Percentiles rank a stretch among this genome's conserved stretches.
Evolutionary conservation across 2,113 vertebrate species (phyloP).

Genomic region (Loxodonta africana): DNA sequence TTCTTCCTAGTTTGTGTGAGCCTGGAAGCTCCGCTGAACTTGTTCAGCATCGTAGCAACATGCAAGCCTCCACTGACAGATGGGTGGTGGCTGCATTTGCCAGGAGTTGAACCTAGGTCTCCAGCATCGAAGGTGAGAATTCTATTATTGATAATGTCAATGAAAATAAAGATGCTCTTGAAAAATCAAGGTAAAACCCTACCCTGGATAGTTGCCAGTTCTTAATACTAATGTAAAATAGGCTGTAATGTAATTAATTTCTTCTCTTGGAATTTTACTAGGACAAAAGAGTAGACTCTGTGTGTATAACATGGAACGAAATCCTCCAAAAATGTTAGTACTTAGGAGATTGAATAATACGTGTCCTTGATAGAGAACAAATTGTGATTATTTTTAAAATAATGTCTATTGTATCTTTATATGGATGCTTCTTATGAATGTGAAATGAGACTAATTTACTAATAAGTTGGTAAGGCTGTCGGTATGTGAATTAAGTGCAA

Average conservation of each 20-base stretch:
- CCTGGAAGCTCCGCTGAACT: background rate
- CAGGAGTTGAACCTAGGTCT: background rate
- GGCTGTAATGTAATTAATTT: background rate
- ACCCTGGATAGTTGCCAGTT: background rate
- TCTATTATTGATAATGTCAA: background rate
- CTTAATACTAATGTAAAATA: slow-evolving; percentile 11
- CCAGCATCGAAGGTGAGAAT: background rate
- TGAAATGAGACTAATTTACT: slow-evolving; percentile 72
- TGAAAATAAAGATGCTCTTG: slow-evolving; percentile 14
- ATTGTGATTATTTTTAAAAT: slow-evolving; percentile 34
- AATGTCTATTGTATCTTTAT: slow-evolving; percentile 36
- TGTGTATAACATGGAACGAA: slow-evolving; percentile 27
- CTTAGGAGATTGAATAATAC: slow-evolving; percentile 43
- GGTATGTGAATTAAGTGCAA: slow-evolving; percentile 68
- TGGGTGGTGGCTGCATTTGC: no score
- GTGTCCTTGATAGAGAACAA: slow-evolving; percentile 7
- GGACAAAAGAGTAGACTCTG: background rate
- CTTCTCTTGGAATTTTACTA: slow-evolving; percentile 35
- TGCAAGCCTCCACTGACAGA: background rate
- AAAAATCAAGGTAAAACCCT: slow-evolving; percentile 54
- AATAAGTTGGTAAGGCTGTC: slow-evolving; percentile 67
- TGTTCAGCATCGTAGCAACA: background rate
- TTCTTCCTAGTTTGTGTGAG: no score
- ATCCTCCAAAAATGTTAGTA: background rate
- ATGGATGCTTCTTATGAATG: slow-evolving; percentile 52